phyloP scores from a whole-genome alignment of 2,888 invertebrate genomes.

The Osmoderma eremita region DNA sequence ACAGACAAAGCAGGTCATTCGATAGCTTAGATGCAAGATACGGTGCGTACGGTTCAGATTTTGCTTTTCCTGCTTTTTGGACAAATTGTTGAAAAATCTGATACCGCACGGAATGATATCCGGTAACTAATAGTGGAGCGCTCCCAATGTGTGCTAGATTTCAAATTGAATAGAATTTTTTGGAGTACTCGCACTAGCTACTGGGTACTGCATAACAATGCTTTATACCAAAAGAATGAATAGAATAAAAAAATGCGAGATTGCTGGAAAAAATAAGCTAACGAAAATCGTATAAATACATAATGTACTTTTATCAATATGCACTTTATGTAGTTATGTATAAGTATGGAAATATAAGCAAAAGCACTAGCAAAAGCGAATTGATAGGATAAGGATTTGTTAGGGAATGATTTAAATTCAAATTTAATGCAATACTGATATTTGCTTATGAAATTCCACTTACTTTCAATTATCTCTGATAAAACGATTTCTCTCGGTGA shows the following conservation, averaged over 20 bases:
- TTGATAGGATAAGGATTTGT: not conserved
- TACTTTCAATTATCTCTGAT: too few relatives aligned
- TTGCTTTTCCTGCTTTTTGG: constrained; percentile 18
- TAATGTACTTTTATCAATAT: too few relatives aligned
- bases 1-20: constrained; percentile 65
- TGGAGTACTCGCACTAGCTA: constrained; percentile 45
- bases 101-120: constrained; percentile 45
- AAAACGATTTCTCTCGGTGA: too few relatives aligned
- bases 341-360: constrained; percentile 52
- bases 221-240: constrained; percentile 46
- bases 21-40: constrained; percentile 53
- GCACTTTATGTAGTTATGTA: not conserved
- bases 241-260: constrained; percentile 48
- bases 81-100: constrained; percentile 38
- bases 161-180: constrained; percentile 22
- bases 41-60: constrained; percentile 35
- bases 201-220: constrained; percentile 51
- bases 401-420: not conserved
- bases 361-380: constrained; percentile 58
- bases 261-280: constrained; percentile 44
- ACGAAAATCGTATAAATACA: constrained; percentile 21
- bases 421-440: too few relatives aligned
- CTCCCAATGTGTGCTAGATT: constrained; percentile 38
- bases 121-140: constrained; percentile 48
- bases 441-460: too few relatives aligned